These are phyloP conservation scores for Progne subis DNA, from an alignment of 2,113 vertebrate species.

Conservation along the genomic window DNA sequence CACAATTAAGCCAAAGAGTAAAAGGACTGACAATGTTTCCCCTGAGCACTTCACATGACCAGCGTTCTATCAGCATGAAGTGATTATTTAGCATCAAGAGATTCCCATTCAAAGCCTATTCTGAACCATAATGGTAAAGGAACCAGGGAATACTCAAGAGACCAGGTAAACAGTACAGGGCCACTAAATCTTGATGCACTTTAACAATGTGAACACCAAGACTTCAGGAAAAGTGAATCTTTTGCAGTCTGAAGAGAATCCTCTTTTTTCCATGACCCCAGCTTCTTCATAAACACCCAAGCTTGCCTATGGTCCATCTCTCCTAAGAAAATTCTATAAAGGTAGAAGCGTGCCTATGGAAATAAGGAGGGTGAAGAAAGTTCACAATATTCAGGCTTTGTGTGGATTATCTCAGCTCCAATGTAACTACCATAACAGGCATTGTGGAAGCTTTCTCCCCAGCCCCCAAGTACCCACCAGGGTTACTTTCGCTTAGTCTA, in stretches of 20 bases:
- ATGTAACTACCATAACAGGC: neutral
- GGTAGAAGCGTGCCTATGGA: neutral
- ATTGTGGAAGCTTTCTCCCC: neutral
- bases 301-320: neutral
- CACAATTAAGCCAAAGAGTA: neutral
- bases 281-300: neutral
- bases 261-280: neutral
- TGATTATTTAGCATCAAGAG: neutral
- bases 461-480: neutral
- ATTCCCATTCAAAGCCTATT: neutral
- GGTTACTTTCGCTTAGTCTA: neutral
- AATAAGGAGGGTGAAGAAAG: neutral
- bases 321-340: neutral
- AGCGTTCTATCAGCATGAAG: neutral
- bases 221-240: neutral
- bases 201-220: neutral
- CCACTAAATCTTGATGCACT: neutral
- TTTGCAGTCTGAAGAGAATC: neutral
- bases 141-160: neutral
- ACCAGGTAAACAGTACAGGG: neutral
- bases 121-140: neutral
- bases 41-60: neutral
- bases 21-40: neutral
- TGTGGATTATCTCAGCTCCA: neutral
- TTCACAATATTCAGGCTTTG: too few species aligned